A percentile compares a stretch with the other conserved stretches of the same genome.
Conservation (phyloP, 1,140 invertebrate species). For the Augochlora pura region DNA sequence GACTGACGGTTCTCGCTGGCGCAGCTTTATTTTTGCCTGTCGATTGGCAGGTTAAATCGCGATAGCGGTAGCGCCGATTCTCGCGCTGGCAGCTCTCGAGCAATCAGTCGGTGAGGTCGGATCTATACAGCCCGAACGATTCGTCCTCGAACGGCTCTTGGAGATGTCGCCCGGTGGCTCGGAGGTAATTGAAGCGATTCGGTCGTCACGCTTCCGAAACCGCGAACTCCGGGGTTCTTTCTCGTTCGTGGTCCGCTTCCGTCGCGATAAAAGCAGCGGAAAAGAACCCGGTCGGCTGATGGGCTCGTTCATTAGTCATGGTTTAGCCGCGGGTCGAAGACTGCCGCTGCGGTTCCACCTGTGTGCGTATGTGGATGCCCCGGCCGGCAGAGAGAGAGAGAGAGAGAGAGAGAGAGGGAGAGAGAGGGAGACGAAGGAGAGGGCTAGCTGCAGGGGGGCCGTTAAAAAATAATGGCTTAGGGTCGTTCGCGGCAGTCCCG, state of each 20-base stretch:
- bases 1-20: too few species aligned
- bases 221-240: not conserved
- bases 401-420: not conserved
- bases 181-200: conserved; percentile 23
- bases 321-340: conserved; percentile 54
- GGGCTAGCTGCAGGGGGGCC: conserved; percentile 35
- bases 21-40: too few species aligned
- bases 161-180: too few species aligned
- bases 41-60: too few species aligned
- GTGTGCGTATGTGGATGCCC: not conserved
- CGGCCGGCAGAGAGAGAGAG: not conserved
- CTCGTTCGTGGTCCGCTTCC: conserved; percentile 18
- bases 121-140: too few species aligned
- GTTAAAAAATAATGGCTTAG: conserved; percentile 68
- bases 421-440: too few species aligned
- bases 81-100: too few species aligned
- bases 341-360: not conserved
- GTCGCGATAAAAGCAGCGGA: conserved; percentile 31
- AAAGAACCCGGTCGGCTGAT: conserved; percentile 35
- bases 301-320: conserved; percentile 65
- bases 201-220: conserved; percentile 1
- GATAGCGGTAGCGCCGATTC: too few species aligned
- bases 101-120: too few species aligned
- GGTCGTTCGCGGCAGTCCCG: conserved; percentile 39
- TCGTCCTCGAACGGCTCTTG: too few species aligned